Conservation (phyloP, 2,113 vertebrate species). For the Pollachius pollachius region DNA sequence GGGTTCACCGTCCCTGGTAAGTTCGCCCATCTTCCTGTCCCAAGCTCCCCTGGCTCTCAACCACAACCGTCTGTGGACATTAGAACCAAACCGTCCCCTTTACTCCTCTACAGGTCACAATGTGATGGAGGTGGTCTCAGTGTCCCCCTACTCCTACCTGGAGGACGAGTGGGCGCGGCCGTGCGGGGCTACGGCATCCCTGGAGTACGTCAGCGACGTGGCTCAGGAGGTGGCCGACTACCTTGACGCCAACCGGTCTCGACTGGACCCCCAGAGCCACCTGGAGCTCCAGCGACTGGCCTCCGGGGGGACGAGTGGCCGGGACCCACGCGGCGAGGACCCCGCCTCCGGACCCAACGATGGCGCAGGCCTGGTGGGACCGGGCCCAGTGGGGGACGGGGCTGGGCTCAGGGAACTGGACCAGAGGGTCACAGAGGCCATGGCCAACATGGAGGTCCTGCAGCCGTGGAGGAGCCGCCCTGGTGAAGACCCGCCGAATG, state of each 20-base stretch:
- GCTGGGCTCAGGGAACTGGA: conserved; percentile 67
- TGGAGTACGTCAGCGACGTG: conserved; percentile 76
- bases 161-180: conserved; percentile 58
- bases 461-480: conserved; percentile 72
- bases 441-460: conserved; percentile 77
- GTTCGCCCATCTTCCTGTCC: conserved; percentile 2
- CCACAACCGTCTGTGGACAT: no score
- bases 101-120: conserved; percentile 70
- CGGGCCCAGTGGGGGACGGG: conserved; percentile 40
- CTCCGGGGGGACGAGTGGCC: conserved; percentile 22
- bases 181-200: conserved; percentile 56
- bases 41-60: no score
- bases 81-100: neutral
- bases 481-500: conserved; percentile 37
- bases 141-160: conserved; percentile 74
- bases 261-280: conserved; percentile 68
- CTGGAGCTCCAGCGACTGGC: conserved; percentile 71
- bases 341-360: conserved; percentile 7
- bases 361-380: neutral
- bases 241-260: conserved; percentile 64
- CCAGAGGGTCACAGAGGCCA: conserved; percentile 69
- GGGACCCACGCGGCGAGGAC: conserved; percentile 14
- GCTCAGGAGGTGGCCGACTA: conserved; percentile 76
- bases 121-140: conserved; percentile 72
- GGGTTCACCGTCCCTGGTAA: conserved; percentile 78